A percentile compares a stretch with the other conserved stretches of the same genome.
These are phyloP conservation scores for Drosophila saltans DNA, from an alignment of 1,140 invertebrate genomes.

Conservation along the genomic window DNA sequence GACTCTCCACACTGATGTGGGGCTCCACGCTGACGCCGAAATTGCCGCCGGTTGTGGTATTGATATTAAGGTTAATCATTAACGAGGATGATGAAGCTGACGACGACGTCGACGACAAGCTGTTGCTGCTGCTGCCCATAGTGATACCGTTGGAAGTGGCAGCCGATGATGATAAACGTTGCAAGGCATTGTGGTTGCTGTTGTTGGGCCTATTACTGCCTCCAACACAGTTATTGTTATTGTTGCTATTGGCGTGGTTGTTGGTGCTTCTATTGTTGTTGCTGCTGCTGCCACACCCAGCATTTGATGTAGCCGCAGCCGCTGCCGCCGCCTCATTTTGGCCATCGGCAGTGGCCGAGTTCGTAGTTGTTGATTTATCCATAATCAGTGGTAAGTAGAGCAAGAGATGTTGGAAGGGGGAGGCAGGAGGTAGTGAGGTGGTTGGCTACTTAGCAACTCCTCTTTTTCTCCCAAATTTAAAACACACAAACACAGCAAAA, in stretches of 20 bases:
- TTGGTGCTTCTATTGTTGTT: conserved; percentile 36
- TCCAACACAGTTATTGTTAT: conserved; percentile 9
- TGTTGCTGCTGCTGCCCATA: conserved; percentile 24
- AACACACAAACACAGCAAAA: conserved; percentile 15
- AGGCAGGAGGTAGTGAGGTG: conserved; percentile 2
- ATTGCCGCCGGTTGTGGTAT: conserved; percentile 95
- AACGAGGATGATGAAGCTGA: conserved; percentile 16
- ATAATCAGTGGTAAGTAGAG: conserved; percentile 31
- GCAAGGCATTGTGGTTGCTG: conserved; percentile 36
- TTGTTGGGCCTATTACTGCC: conserved; percentile 21
- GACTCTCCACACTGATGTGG: conserved; percentile 91
- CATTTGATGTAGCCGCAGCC: conserved; percentile 19
- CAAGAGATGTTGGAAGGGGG: not conserved
- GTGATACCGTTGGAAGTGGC: conserved; percentile 4
- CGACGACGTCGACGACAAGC: not conserved
- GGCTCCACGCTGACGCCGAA: conserved; percentile 92
- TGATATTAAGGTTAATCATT: conserved; percentile 90
- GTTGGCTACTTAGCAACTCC: not conserved
- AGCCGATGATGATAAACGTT: conserved; percentile 39
- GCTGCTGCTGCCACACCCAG: conserved; percentile 41
- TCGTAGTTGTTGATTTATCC: conserved; percentile 73
- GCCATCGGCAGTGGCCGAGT: conserved; percentile 60
- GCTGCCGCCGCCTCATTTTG: conserved; percentile 50
- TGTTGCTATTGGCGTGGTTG: conserved; percentile 31
- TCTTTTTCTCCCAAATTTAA: conserved; percentile 10